These are phyloP conservation scores for Caenorhabditis sinica DNA, from an alignment of 2,888 invertebrate genomes.

Conservation along the genomic window DNA sequence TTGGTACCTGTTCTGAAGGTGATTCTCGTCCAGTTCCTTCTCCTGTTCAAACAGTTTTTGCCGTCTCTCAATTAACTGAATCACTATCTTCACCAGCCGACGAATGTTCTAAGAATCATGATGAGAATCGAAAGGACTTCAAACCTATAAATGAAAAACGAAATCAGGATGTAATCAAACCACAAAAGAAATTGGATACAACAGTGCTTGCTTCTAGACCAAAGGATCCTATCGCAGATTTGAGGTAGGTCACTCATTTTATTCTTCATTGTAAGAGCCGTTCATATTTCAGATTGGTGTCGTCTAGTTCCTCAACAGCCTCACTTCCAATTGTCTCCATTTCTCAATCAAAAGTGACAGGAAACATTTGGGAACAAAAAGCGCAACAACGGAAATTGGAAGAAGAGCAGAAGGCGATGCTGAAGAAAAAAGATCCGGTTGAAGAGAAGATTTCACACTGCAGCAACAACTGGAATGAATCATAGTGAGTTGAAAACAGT, in stretches of 20 bases:
- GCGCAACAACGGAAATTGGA: conserved; percentile 35
- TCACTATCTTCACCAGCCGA: too few species aligned
- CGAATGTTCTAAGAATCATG: too few species aligned
- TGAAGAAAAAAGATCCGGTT: conserved; percentile 1
- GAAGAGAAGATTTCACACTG: not conserved
- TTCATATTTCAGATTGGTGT: conserved; percentile 5
- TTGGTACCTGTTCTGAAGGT: conserved; percentile 1
- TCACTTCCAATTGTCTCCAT: not conserved
- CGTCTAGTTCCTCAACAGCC: not conserved
- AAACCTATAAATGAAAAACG: too few species aligned
- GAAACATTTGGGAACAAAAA: conserved; percentile 34
- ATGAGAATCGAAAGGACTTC: too few species aligned
- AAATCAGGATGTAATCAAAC: too few species aligned
- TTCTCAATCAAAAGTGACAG: not conserved
- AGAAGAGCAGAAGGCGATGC: too few species aligned
- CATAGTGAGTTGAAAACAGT: too few species aligned
- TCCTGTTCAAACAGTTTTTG: too few species aligned
- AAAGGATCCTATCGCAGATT: not conserved
- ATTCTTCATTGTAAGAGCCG: not conserved
- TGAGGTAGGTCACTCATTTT: not conserved
- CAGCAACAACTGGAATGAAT: too few species aligned
- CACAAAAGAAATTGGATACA: too few species aligned
- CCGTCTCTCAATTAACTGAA: not conserved
- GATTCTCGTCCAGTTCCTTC: not conserved
- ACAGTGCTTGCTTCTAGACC: not conserved